Conservation (phyloP, 2,113 vertebrate genomes). For the Paramormyrops kingsleyae region DNA sequence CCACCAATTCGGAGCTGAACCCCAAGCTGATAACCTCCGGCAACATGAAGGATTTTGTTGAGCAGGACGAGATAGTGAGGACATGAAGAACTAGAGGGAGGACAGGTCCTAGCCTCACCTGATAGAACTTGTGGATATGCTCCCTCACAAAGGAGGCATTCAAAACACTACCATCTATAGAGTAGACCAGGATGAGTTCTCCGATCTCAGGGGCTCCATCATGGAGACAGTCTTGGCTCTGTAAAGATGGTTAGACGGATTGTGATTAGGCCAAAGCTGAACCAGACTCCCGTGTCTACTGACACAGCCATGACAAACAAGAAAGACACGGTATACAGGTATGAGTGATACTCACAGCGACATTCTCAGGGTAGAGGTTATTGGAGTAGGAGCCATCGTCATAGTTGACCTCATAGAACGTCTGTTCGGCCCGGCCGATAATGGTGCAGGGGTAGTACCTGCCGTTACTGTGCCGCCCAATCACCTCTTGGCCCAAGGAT, state of each 20-base stretch:
- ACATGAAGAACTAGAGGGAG: neutral
- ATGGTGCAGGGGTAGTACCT: conserved; percentile 84
- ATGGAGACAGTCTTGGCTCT: conserved; percentile 85
- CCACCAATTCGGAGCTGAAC: neutral
- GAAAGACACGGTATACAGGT: neutral
- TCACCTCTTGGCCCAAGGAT: conserved; percentile 78
- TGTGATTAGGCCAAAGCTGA: neutral
- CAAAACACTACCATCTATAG: conserved; percentile 65
- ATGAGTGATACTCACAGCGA: conserved; percentile 66
- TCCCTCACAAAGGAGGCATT: conserved; percentile 80
- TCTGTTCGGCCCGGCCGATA: conserved; percentile 79
- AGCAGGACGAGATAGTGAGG: neutral
- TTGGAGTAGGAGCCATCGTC: conserved; percentile 94
- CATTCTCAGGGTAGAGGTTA: conserved; percentile 87
- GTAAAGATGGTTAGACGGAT: conserved; percentile 10
- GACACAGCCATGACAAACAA: neutral
- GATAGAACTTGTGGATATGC: conserved; percentile 73
- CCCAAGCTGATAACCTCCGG: too few species aligned
- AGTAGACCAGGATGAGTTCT: conserved; percentile 73
- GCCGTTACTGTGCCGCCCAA: conserved; percentile 77
- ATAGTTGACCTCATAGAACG: conserved; percentile 90
- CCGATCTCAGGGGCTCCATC: conserved; percentile 73
- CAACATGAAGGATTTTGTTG: neutral
- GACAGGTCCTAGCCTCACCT: conserved; percentile 59
- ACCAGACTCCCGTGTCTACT: neutral